These are phyloP conservation scores for Notiomystis cincta DNA, from an alignment of 2,113 vertebrate genomes.

Conservation along the genomic window DNA sequence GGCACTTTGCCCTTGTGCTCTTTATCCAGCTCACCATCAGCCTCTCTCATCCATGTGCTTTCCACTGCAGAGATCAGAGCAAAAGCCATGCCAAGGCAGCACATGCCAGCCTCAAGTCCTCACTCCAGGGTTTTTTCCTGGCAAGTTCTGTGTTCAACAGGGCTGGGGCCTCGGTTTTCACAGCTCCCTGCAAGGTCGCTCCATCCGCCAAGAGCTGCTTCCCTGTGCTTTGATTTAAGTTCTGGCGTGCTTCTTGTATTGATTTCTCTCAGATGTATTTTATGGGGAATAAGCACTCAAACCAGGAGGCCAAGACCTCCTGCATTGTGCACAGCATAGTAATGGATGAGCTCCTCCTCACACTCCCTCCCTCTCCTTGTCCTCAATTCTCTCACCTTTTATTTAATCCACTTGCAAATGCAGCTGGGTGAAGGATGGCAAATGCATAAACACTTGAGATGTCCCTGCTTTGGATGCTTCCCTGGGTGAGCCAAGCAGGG, in stretches of 20 bases:
- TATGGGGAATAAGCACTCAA: constrained; percentile 67
- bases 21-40: background rate
- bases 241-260: constrained; percentile 57
- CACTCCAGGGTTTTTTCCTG: background rate
- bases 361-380: background rate
- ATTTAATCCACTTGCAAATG: constrained; percentile 13
- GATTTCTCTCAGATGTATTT: constrained; percentile 63
- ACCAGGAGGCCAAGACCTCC: constrained; percentile 54
- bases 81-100: background rate
- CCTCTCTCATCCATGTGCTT: background rate
- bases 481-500: background rate
- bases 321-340: constrained; percentile 39
- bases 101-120: background rate
- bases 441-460: background rate
- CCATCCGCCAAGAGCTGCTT: background rate
- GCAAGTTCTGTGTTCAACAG: background rate
- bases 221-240: constrained; percentile 44
- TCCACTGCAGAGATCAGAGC: fast-evolving
- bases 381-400: constrained; percentile 25
- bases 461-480: background rate
- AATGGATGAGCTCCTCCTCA: constrained; percentile 46
- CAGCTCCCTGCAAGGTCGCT: constrained; percentile 36
- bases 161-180: background rate
- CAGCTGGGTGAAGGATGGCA: background rate
- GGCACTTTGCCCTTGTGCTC: background rate